A percentile compares a stretch with the other conserved stretches of the same genome.
phyloP scores from a whole-genome alignment of 2,113 vertebrate genomes.

The Colossoma macropomum region DNA sequence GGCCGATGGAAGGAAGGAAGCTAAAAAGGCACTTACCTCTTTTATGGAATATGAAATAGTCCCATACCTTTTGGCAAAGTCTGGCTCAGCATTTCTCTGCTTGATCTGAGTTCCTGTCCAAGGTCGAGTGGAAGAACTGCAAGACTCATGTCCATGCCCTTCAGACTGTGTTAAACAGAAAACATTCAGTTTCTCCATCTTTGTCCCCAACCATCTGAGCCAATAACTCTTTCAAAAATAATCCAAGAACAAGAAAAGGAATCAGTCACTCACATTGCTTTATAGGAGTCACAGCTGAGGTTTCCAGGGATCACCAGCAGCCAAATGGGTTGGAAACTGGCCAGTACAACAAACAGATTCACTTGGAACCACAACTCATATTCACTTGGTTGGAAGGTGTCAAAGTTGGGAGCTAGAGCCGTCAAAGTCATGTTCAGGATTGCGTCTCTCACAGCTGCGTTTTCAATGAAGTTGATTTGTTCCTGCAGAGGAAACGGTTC shows the following conservation, averaged over 20 bases:
- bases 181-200: neutral
- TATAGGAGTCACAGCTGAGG: neutral
- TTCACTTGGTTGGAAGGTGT: neutral
- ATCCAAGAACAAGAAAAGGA: neutral
- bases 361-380: neutral
- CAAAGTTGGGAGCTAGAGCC: neutral
- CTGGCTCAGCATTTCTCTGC: neutral
- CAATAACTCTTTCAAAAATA: neutral
- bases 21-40: neutral
- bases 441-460: neutral
- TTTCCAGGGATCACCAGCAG: neutral
- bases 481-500: neutral
- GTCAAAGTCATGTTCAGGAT: neutral
- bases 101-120: neutral
- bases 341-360: neutral
- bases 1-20: neutral
- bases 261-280: neutral
- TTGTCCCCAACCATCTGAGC: neutral
- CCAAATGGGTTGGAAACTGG: neutral
- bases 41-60: neutral
- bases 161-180: neutral
- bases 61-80: neutral
- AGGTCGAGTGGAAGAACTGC: neutral
- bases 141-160: neutral
- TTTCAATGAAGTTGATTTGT: neutral